phyloP scores from a whole-genome alignment of 2,113 vertebrate species.

The Chaetodon trifascialis region DNA sequence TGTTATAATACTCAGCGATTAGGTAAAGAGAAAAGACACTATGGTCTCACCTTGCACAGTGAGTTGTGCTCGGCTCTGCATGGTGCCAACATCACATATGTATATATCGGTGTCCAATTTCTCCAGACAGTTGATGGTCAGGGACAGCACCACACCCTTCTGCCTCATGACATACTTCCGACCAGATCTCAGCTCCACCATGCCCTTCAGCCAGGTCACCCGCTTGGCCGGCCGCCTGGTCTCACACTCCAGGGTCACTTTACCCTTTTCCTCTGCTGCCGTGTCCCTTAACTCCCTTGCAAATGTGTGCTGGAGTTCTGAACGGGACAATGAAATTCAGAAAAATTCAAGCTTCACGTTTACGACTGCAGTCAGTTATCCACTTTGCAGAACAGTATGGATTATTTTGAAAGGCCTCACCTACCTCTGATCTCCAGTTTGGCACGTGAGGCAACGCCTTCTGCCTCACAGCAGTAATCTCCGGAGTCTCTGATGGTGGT shows the following conservation, averaged over 20 bases:
- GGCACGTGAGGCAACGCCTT: conserved; percentile 86
- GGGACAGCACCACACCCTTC: conserved; percentile 85
- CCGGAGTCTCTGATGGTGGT: conserved; percentile 88
- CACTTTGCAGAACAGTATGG: no score
- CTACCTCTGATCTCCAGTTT: conserved; percentile 90
- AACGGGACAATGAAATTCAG: conserved; percentile 14
- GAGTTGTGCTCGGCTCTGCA: conserved; percentile 88
- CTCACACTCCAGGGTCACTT: conserved; percentile 87
- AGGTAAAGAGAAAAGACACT: no score
- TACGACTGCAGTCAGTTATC: not conserved
- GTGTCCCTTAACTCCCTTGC: conserved; percentile 87
- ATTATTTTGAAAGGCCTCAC: conserved; percentile 1
- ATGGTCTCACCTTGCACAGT: conserved; percentile 86
- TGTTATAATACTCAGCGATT: no score
- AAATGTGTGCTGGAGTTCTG: conserved; percentile 92
- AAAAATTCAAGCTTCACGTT: not conserved
- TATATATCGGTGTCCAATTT: conserved; percentile 89
- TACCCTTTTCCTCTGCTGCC: conserved; percentile 86
- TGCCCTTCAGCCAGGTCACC: conserved; percentile 91
- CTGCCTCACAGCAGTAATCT: conserved; percentile 91
- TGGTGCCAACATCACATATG: conserved; percentile 90
- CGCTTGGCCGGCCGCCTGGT: conserved; percentile 82
- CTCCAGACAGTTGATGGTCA: conserved; percentile 88
- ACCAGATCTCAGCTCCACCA: conserved; percentile 84
- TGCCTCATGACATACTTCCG: conserved; percentile 87